Evolutionary conservation across 1,140 invertebrate genomes (phyloP).

Genomic region (Hycleus cichorii): DNA sequence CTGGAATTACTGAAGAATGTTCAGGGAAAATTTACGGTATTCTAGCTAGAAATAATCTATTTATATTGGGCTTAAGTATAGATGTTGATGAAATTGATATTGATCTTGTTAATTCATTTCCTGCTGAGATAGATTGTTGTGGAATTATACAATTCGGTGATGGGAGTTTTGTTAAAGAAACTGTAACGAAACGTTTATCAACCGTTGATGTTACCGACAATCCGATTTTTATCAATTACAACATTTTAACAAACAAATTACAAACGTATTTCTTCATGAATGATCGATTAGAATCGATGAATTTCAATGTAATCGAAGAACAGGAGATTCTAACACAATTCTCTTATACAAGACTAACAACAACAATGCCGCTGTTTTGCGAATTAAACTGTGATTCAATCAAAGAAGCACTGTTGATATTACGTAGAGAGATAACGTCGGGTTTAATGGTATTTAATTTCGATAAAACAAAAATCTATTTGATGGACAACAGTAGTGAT

Average conservation of each 20-base stretch:
- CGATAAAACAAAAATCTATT: conserved; percentile 49
- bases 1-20: conserved; percentile 33
- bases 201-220: conserved; percentile 70
- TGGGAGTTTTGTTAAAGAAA: conserved; percentile 16
- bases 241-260: conserved; percentile 46
- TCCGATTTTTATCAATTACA: conserved; percentile 57
- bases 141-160: conserved; percentile 40
- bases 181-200: conserved; percentile 38
- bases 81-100: conserved; percentile 49
- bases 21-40: conserved; percentile 66
- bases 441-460: conserved; percentile 56
- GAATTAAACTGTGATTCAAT: conserved; percentile 46
- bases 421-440: conserved; percentile 47
- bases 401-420: conserved; percentile 47
- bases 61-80: conserved; percentile 57
- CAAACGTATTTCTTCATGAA: conserved; percentile 61
- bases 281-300: conserved; percentile 58
- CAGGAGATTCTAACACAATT: conserved; percentile 59
- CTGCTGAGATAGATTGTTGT: conserved; percentile 66
- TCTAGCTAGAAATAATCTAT: conserved; percentile 60
- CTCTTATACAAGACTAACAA: conserved; percentile 54
- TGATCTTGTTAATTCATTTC: conserved; percentile 51
- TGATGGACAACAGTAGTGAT: conserved; percentile 50
- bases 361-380: conserved; percentile 48
- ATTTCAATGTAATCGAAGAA: conserved; percentile 53